Base-by-base conservation (phyloP, 1,140 invertebrate genomes). In the Drosophila setifemur region DNA sequence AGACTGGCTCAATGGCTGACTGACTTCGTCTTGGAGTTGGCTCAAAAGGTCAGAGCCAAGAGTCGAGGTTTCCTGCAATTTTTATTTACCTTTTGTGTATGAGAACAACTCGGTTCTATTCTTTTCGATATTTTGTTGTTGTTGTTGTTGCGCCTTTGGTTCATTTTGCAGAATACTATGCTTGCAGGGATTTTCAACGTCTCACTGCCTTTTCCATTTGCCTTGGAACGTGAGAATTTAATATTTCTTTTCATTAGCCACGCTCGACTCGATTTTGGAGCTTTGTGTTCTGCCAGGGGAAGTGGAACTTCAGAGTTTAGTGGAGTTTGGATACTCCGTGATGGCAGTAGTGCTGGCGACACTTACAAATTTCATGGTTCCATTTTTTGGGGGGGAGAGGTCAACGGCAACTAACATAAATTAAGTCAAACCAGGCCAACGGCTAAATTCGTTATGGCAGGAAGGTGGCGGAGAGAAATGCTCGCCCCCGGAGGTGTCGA, bases 171-270 rank as follows among this genome's bases (percentile, higher is more conserved):
- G 49, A 53, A 42, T 39, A n/a, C n/a, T n/a, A 37, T 29, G 45
- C 53, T 43, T 29, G 43, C 63, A 49, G 45, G 49, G 61, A 52
- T 39, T 54, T 66, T 48, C 57, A n/a, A n/a, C n/a, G 28, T 37
- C 25, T 63, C 19, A 42, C 39, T 31, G 48, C 29, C 49, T 37
- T 52, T 49, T 58, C 50, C 45, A 52, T 55, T 55, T 72, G 60
- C 44, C 58, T 71, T 63, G 66, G 76, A 85, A 85, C 81, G 81
- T 85, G 81, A 85, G 81, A 85, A 85, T 85, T 85, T 85, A 85
- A 85, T 85, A 85, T 85, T 85, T 85, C 81, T 85, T 86, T 85
- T 85, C 81, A 85, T 85, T 85, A 85, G 81, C 81, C 67, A 75
- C 63, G 79, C 70, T 83, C 43, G 49, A 45, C 16, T 40, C 28